Conservation (phyloP, 1,140 invertebrate genomes). For the Panonychus citri region DNA sequence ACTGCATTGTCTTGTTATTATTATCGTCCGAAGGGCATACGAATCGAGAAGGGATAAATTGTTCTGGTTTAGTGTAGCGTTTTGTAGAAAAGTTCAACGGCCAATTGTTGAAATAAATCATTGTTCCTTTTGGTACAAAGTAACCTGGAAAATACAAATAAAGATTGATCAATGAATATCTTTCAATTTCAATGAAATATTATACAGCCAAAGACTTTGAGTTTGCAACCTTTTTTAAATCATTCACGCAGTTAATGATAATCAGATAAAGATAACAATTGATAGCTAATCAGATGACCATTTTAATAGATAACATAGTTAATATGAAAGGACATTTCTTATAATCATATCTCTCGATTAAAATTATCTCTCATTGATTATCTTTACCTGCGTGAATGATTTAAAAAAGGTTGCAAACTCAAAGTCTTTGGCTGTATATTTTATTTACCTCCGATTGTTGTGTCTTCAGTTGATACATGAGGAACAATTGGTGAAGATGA, state of each 20-base stretch:
- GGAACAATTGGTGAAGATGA: constrained; percentile 71
- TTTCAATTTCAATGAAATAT: not conserved
- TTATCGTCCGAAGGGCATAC: not conserved
- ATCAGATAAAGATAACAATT: no score
- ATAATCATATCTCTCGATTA: no score
- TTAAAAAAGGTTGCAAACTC: no score
- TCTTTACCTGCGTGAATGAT: no score
- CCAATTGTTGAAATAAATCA: constrained; percentile 69
- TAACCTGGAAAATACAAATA: constrained; percentile 28
- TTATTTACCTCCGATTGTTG: constrained; percentile 34
- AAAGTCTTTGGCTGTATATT: no score
- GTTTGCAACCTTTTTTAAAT: no score
- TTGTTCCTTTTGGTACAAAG: constrained; percentile 45
- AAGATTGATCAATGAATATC: not conserved
- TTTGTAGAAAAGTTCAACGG: constrained; percentile 47
- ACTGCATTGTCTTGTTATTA: not conserved
- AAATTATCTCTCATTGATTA: no score
- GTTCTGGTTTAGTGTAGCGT: constrained; percentile 43
- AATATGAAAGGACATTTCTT: no score
- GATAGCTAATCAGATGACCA: no score
- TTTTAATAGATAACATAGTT: no score
- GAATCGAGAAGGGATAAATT: constrained; percentile 49
- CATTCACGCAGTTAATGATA: no score
- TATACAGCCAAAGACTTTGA: no score
- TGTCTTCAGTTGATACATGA: constrained; percentile 54